Evolutionary conservation across 2,888 invertebrate species (phyloP).

Genomic region (Eupithecia exiguata): DNA sequence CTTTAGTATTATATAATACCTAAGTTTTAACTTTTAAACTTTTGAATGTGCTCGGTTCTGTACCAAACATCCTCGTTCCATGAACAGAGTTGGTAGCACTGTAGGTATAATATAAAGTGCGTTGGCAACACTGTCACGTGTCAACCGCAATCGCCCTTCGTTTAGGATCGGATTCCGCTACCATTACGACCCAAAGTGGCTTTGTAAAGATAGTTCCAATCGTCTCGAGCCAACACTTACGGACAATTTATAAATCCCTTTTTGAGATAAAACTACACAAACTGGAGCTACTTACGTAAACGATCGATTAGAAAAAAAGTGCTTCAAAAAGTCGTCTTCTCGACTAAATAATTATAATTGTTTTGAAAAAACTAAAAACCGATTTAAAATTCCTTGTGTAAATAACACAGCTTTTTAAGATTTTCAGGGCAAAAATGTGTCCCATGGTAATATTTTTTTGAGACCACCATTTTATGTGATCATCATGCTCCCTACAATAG

Average conservation of each 20-base stretch:
- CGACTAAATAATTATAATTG: background rate
- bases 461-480: no score
- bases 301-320: background rate
- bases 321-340: background rate
- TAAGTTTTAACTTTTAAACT: background rate
- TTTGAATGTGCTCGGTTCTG: background rate
- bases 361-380: no score
- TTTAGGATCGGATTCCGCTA: constrained; percentile 50
- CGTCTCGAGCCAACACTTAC: constrained; percentile 47
- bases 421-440: no score
- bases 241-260: constrained; percentile 24
- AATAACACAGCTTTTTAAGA: no score
- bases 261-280: constrained; percentile 1
- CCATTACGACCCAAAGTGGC: constrained; percentile 49
- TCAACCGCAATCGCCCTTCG: constrained; percentile 46
- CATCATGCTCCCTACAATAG: no score
- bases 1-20: background rate
- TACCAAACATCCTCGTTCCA: background rate
- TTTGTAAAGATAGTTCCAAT: constrained; percentile 44
- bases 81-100: background rate
- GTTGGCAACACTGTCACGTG: constrained; percentile 53
- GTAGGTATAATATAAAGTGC: constrained; percentile 4
- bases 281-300: background rate
- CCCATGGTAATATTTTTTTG: no score
- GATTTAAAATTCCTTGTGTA: no score